Evolutionary conservation across 2,113 vertebrate species (phyloP).

Genomic region (Dipodomys stephensi): DNA sequence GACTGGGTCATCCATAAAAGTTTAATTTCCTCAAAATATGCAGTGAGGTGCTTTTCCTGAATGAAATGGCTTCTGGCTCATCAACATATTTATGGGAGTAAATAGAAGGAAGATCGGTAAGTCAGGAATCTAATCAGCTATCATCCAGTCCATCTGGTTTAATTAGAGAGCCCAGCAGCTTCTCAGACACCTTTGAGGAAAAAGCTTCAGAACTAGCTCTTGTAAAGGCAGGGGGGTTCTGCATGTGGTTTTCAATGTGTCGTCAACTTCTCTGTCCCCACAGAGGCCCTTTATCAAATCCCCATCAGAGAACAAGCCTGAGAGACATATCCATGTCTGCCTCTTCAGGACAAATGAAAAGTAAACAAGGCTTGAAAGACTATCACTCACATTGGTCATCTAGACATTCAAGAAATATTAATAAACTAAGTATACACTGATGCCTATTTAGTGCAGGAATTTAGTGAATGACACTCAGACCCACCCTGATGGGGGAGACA

Average conservation of each 20-base stretch:
- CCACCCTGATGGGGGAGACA: background rate
- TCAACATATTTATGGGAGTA: conserved; percentile 68
- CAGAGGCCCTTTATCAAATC: background rate
- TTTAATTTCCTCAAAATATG: conserved; percentile 84
- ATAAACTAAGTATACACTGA: background rate
- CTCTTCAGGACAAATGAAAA: conserved; percentile 32
- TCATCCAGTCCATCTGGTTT: conserved; percentile 78
- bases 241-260: conserved; percentile 8
- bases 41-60: conserved; percentile 74
- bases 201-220: conserved; percentile 26
- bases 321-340: background rate
- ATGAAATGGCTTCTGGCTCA: conserved; percentile 78
- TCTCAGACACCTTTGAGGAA: conserved; percentile 44
- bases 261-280: background rate
- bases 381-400: background rate
- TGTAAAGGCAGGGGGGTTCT: conserved; percentile 33
- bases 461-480: background rate
- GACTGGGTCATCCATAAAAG: conserved; percentile 79
- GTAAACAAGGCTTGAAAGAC: background rate
- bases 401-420: background rate
- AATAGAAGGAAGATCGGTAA: conserved; percentile 69
- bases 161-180: conserved; percentile 72
- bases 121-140: conserved; percentile 79
- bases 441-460: background rate
- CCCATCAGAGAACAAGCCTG: background rate